Base-by-base conservation (phyloP, 2,797 vertebrate species). In the Bucorvus abyssinicus region DNA sequence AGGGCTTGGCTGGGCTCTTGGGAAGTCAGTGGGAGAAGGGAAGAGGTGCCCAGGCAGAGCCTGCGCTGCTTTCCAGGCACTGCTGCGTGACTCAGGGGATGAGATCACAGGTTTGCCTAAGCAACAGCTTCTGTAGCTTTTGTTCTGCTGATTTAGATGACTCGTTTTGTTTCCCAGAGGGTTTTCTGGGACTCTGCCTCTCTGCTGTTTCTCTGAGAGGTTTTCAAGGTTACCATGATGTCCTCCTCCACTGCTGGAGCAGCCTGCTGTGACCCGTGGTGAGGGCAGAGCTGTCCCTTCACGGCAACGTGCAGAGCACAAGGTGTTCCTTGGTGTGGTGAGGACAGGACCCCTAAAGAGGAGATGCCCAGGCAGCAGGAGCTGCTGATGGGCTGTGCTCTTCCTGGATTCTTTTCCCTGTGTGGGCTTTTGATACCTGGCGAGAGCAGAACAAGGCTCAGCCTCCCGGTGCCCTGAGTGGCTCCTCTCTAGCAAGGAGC, bases 1-100 rank as follows among this genome's bases (percentile, higher is more conserved):
- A 26, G 65, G 30, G 73, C 45, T 81, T 52, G 80, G 65, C 79
- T 89, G 70, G 83, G 34, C 7, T 70, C 6, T 9, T 23, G 64
- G 52, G 64, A 85, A 78, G 76, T 42, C 57, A 27, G 4, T 21
- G 64, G 82, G 71, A 78, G 14, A 40, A 90, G 67, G 71, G 32
- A 55, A 53, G 68, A 50, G 14, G 32, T 75, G 85, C 83, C 38
- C 6, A 69, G 80, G 45, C 64, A 64, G 63, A 64, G 60, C 38
- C 71, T 61, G 90, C 0, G n/a, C 82, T 84, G 69, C 94, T 94
- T 96, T 95, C 89, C 93, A 92, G 95, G 91, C 87, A 49, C 79
- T 55, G 73, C 92, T 93, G 64, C 0, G 4, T 94, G 96, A 93
- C 91, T 96, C 94, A 88, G 4, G 87, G 61, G 24, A 3, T 81